phyloP scores from a whole-genome alignment of 2,797 vertebrate species.

The Darevskia nairensis region DNA sequence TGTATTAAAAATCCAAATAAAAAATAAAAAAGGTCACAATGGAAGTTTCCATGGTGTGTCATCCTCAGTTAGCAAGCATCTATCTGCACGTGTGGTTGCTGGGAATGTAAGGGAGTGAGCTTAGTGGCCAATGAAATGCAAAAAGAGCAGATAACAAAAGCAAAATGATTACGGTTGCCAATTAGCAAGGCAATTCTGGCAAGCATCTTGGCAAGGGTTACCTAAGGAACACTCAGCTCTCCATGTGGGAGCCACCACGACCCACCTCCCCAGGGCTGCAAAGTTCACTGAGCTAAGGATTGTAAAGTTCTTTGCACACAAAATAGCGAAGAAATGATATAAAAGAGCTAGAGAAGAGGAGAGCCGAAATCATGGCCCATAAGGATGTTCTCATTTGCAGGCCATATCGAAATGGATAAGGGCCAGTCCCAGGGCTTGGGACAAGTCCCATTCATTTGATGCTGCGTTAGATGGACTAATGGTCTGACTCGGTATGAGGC shows the following conservation, averaged over 20 bases:
- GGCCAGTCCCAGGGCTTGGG: not conserved
- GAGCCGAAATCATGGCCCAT: not conserved
- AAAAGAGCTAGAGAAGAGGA: not conserved
- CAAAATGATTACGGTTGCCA: too few species aligned
- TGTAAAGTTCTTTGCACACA: not conserved
- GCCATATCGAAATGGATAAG: not conserved
- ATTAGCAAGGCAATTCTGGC: too few species aligned
- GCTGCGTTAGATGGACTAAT: too few species aligned
- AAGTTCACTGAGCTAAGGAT: not conserved
- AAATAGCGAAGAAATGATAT: not conserved
- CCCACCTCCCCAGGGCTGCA: not conserved
- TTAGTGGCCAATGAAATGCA: too few species aligned
- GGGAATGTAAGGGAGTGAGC: too few species aligned
- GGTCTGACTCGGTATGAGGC: too few species aligned
- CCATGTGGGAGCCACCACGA: not conserved
- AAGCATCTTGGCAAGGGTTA: too few species aligned
- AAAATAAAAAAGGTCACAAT: too few species aligned
- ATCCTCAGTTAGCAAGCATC: not conserved
- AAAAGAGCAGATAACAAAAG: too few species aligned
- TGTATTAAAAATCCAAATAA: too few species aligned
- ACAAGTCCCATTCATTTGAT: not conserved
- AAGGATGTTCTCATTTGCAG: not conserved
- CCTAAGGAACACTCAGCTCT: not conserved
- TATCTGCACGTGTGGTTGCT: too few species aligned
- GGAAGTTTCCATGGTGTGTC: too few species aligned